These are phyloP conservation scores for Macrocentrus cingulum DNA, from an alignment of 1,140 invertebrate genomes.

Conservation along the genomic window DNA sequence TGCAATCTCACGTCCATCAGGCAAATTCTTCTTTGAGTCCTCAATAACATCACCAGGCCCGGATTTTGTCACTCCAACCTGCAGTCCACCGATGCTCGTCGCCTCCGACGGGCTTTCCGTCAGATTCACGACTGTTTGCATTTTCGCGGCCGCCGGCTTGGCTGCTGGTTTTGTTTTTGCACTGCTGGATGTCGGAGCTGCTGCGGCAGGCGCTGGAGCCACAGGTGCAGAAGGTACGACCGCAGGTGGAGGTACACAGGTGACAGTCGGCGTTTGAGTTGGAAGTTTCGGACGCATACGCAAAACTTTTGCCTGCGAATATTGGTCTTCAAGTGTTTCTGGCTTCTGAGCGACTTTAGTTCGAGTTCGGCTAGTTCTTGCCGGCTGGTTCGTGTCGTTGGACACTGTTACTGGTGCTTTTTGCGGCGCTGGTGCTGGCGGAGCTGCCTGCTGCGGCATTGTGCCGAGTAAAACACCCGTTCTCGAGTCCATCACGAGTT, in stretches of 20 bases:
- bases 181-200: constrained; percentile 39
- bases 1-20: constrained; percentile 71
- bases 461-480: constrained; percentile 58
- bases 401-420: background rate
- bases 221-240: too few relatives aligned
- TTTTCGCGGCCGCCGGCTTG: constrained; percentile 26
- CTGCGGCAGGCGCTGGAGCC: too few relatives aligned
- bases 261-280: too few relatives aligned
- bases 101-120: constrained; percentile 63
- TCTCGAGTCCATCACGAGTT: constrained; percentile 61
- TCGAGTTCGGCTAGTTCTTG: background rate
- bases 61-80: constrained; percentile 61
- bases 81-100: constrained; percentile 68
- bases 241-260: too few relatives aligned
- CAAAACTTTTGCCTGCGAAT: constrained; percentile 26
- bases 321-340: constrained; percentile 48
- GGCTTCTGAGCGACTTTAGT: constrained; percentile 39
- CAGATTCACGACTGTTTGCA: background rate
- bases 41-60: constrained; percentile 54
- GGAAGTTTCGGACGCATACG: background rate
- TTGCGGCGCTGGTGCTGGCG: background rate
- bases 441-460: constrained; percentile 40
- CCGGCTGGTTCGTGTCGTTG: constrained; percentile 34
- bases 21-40: constrained; percentile 55
- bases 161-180: constrained; percentile 41